phyloP scores from a whole-genome alignment of 2,113 vertebrate genomes.

The Gila orcuttii region DNA sequence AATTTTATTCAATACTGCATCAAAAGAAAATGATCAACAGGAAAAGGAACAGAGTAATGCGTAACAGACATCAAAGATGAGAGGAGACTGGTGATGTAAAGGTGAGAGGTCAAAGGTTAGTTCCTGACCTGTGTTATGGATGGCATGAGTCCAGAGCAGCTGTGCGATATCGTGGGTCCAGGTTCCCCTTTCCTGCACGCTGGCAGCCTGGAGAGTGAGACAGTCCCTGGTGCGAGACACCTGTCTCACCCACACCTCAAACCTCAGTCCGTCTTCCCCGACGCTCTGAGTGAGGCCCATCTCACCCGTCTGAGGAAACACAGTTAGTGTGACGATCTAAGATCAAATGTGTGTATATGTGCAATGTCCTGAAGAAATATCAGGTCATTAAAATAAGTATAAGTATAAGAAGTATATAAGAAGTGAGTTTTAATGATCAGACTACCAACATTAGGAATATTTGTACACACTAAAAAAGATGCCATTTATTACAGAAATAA shows the following conservation, averaged over 20 bases:
- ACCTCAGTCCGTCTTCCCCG: constrained; percentile 83
- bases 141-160: constrained; percentile 89
- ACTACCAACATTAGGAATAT: no score
- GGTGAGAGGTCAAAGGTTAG: background rate
- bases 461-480: no score
- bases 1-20: no score
- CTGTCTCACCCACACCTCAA: constrained; percentile 88
- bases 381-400: no score
- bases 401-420: no score
- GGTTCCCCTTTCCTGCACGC: constrained; percentile 71
- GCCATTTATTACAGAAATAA: no score
- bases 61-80: background rate
- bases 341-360: background rate
- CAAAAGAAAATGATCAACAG: background rate
- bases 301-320: constrained; percentile 79
- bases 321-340: background rate
- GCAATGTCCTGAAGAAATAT: no score
- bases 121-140: constrained; percentile 83
- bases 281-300: constrained; percentile 91
- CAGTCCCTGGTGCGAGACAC: constrained; percentile 79
- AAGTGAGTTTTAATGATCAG: no score
- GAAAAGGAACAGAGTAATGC: background rate
- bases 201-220: constrained; percentile 81
- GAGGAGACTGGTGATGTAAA: background rate
- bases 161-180: constrained; percentile 88